Percentiles rank a stretch among this genome's conserved stretches.
Evolutionary conservation across 2,888 invertebrate genomes (phyloP).

Genomic region (Scaptomyza cyrtandrae): DNA sequence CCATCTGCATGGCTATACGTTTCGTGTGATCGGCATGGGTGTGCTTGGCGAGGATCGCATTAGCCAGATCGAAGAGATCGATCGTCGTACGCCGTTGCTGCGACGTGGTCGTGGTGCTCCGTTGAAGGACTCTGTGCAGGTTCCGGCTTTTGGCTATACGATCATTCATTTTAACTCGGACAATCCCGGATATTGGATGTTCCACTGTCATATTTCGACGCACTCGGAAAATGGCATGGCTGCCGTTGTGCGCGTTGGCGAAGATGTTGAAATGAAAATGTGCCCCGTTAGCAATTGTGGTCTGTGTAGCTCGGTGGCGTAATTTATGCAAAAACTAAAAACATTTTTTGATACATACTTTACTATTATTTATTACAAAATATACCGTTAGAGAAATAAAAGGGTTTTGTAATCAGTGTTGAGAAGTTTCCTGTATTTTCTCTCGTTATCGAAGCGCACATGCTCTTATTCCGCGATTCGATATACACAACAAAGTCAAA

Average conservation of each 20-base stretch:
- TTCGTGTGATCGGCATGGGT: conserved; percentile 82
- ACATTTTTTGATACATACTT: not conserved
- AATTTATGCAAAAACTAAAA: not conserved
- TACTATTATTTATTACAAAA: not conserved
- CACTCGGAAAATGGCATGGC: conserved; percentile 83
- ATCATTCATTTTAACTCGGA: conserved; percentile 79
- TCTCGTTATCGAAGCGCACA: not conserved
- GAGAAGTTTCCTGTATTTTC: not conserved
- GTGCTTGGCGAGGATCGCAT: conserved; percentile 76
- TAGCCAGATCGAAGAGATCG: conserved; percentile 78
- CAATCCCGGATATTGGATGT: conserved; percentile 82
- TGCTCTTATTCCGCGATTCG: conserved; percentile 5
- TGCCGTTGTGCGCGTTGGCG: conserved; percentile 79
- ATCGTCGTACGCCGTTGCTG: conserved; percentile 69
- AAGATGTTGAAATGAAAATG: conserved; percentile 80
- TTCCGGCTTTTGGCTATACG: conserved; percentile 80
- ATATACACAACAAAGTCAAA: not conserved
- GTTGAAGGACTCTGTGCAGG: conserved; percentile 81
- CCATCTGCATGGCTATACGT: conserved; percentile 82
- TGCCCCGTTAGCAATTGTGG: conserved; percentile 83
- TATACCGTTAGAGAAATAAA: conserved; percentile 6
- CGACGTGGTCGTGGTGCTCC: conserved; percentile 75
- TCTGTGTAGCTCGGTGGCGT: conserved; percentile 74
- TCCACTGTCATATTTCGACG: conserved; percentile 81
- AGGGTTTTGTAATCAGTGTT: conserved; percentile 3